These are phyloP conservation scores for Stegastes partitus DNA, from an alignment of 2,113 vertebrate species.

Conservation along the genomic window DNA sequence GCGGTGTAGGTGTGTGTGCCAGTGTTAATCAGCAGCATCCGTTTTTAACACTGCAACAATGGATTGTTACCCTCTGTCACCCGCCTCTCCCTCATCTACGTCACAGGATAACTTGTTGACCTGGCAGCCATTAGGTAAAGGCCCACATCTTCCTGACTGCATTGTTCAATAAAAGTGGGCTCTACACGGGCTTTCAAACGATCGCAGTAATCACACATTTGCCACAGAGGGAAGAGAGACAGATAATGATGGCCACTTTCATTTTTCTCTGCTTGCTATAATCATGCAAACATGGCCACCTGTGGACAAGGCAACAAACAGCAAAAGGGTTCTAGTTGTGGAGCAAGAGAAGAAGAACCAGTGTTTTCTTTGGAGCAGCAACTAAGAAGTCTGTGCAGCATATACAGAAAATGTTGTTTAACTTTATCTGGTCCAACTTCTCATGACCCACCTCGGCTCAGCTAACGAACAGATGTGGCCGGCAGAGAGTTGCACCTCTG, in stretches of 20 bases:
- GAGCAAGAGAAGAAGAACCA: not conserved
- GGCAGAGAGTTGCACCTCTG: conserved; percentile 34
- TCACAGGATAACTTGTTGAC: conserved; percentile 77
- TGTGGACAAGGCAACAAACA: not conserved
- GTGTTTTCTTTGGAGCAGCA: not conserved
- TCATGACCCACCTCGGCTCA: conserved; percentile 8
- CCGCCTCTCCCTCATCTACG: conserved; percentile 56
- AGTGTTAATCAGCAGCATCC: conserved; percentile 65
- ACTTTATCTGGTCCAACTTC: not conserved
- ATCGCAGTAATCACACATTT: conserved; percentile 13
- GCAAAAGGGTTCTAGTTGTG: not conserved
- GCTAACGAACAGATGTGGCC: conserved; percentile 27
- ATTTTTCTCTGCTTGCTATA: conserved; percentile 1
- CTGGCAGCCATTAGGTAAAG: conserved; percentile 45
- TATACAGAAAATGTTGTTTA: not conserved
- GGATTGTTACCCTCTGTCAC: conserved; percentile 61
- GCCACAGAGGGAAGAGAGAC: not conserved
- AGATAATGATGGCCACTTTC: not conserved
- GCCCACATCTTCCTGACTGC: conserved; percentile 63
- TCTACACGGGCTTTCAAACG: conserved; percentile 29
- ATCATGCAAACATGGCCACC: not conserved
- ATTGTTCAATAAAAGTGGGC: conserved; percentile 51
- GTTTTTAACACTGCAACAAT: conserved; percentile 73
- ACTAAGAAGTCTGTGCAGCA: not conserved
- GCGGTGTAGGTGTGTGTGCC: conserved; percentile 68